A percentile compares a stretch with the other conserved stretches of the same genome.
These are phyloP conservation scores for Disparrhopalites patrizii DNA, from an alignment of 2,888 invertebrate species.

Conservation along the genomic window DNA sequence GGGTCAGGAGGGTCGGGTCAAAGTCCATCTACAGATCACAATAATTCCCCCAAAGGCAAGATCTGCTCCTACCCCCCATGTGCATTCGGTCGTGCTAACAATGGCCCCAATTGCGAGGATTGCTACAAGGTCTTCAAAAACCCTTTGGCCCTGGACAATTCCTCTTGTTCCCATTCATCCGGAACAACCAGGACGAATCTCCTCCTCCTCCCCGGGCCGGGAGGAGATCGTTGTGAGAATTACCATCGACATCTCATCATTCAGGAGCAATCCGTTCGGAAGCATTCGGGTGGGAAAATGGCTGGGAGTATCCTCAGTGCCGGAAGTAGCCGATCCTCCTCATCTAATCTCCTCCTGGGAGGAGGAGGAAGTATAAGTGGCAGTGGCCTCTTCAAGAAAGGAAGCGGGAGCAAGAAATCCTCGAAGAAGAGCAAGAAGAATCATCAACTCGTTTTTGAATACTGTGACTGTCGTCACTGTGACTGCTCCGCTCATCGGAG, in stretches of 20 bases:
- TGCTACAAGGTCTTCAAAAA: slow-evolving; percentile 25
- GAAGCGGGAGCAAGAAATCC: slow-evolving; percentile 3
- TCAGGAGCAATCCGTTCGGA: slow-evolving; percentile 6
- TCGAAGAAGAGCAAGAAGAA: slow-evolving; percentile 11
- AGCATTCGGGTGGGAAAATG: not conserved
- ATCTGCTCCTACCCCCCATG: not conserved
- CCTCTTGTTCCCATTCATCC: slow-evolving; percentile 4
- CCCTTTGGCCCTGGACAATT: slow-evolving; percentile 18
- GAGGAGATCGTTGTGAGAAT: slow-evolving; percentile 13
- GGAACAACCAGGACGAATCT: not conserved
- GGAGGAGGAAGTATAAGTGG: slow-evolving; percentile 2
- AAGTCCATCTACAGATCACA: not conserved
- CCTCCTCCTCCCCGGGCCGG: not conserved
- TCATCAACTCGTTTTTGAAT: slow-evolving; percentile 32
- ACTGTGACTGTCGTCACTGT: slow-evolving; percentile 42
- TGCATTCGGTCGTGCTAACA: slow-evolving; percentile 17
- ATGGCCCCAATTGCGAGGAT: too few relatives aligned
- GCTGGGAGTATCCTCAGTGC: not conserved
- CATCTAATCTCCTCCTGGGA: not conserved
- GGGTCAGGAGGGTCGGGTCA: slow-evolving; percentile 37
- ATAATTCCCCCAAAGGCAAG: slow-evolving; percentile 4
- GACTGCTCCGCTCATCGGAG: slow-evolving; percentile 20
- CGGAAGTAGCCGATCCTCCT: not conserved
- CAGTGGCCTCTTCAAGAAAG: not conserved
- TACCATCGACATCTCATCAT: slow-evolving; percentile 18